Conservation (phyloP, 35 echinoderm and acorn worm genomes). For the Ophiothrix spiculata region DNA sequence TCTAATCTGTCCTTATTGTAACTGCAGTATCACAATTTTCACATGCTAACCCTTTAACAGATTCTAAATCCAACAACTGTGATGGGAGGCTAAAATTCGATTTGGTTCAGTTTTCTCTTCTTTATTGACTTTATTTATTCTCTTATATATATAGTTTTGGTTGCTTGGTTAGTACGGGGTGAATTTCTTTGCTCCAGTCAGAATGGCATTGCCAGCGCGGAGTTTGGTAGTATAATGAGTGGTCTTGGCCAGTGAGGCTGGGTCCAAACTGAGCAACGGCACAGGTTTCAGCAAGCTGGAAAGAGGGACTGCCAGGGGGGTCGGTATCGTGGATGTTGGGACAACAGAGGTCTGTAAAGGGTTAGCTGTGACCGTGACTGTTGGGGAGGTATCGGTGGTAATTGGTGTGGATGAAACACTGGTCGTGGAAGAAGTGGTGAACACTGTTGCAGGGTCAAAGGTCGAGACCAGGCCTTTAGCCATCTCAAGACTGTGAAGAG, state of each 20-base stretch:
- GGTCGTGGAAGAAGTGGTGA: constrained; percentile 53
- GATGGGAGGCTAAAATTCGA: background rate
- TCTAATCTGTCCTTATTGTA: too few species aligned
- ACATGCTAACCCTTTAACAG: too few species aligned
- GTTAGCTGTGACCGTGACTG: constrained; percentile 24
- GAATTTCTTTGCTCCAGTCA: constrained; percentile 62
- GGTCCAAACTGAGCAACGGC: constrained; percentile 56
- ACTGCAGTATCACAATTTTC: too few species aligned
- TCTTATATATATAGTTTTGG: background rate
- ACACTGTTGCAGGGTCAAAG: constrained; percentile 57
- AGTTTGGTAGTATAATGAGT: constrained; percentile 67
- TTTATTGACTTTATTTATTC: too few species aligned
- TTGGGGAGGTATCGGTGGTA: constrained; percentile 35
- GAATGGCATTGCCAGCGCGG: constrained; percentile 36
- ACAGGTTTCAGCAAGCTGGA: constrained; percentile 64
- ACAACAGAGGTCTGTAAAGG: constrained; percentile 1
- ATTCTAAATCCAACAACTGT: too few species aligned
- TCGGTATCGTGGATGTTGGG: constrained; percentile 20
- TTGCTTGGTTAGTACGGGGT: constrained; percentile 49
- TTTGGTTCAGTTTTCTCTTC: background rate
- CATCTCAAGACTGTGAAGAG: constrained; percentile 67
- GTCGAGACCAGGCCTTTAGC: constrained; percentile 59
- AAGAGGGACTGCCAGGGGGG: constrained; percentile 41
- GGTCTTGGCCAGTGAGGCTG: constrained; percentile 37
- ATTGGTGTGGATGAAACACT: constrained; percentile 57